Evolutionary conservation across 2,797 vertebrate genomes (phyloP).

Genomic region (Cossypha polioptera): DNA sequence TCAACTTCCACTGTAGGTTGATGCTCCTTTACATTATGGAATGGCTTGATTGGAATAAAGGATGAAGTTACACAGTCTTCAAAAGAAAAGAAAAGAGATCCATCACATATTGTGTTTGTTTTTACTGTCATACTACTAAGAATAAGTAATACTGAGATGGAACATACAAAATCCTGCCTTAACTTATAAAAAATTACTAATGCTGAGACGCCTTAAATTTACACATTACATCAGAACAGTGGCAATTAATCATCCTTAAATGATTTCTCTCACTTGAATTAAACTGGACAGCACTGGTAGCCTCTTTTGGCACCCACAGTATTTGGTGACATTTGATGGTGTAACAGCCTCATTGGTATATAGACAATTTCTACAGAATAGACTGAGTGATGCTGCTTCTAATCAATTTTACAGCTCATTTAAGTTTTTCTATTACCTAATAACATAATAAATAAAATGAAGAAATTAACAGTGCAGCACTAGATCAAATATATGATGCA

Average conservation of each 20-base stretch:
- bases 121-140: not conserved
- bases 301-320: not conserved
- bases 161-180: not conserved
- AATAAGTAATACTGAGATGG: not conserved
- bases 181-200: not conserved
- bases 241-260: not conserved
- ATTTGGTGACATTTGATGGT: not conserved
- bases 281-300: not conserved
- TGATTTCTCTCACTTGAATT: not conserved
- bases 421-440: not conserved
- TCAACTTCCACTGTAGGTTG: constrained; percentile 91
- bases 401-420: constrained; percentile 1
- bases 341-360: not conserved
- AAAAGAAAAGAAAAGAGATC: constrained; percentile 65
- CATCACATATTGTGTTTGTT: not conserved
- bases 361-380: not conserved
- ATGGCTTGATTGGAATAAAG: constrained; percentile 91
- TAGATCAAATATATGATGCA: not conserved
- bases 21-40: constrained; percentile 82
- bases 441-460: not conserved
- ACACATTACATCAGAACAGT: not conserved
- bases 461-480: not conserved
- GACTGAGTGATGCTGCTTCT: not conserved
- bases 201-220: not conserved
- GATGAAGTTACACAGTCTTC: constrained; percentile 95